Percentiles rank a stretch among this genome's conserved stretches.
phyloP scores from a whole-genome alignment of 2,113 vertebrate species.

The Climacteris rufus region DNA sequence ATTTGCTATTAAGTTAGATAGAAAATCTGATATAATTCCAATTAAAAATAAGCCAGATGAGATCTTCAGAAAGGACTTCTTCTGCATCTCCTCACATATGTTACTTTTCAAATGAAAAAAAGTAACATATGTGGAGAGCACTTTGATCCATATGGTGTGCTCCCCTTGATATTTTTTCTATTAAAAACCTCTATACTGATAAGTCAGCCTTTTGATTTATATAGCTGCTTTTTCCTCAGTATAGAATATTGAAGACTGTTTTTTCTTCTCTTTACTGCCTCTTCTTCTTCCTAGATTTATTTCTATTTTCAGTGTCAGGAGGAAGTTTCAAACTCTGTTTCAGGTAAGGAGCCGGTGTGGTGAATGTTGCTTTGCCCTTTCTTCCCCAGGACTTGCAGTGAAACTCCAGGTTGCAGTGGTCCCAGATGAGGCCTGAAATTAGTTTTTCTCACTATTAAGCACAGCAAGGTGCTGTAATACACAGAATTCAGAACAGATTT shows the following conservation, averaged over 20 bases:
- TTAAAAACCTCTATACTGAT: slow-evolving; percentile 18
- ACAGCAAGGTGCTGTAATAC: not conserved
- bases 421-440: not conserved
- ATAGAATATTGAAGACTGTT: not conserved
- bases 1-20: not conserved
- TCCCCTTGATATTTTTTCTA: slow-evolving; percentile 48
- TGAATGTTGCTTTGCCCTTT: not conserved
- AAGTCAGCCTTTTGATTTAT: slow-evolving; percentile 50
- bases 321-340: not conserved
- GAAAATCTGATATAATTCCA: slow-evolving; percentile 35
- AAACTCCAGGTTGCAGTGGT: not conserved
- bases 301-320: not conserved
- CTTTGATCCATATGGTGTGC: slow-evolving; percentile 50
- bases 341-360: not conserved
- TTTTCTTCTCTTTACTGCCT: slow-evolving; percentile 3
- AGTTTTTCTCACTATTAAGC: not conserved
- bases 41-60: slow-evolving; percentile 59
- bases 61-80: slow-evolving; percentile 32
- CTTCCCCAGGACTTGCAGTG: not conserved
- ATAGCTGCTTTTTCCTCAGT: not conserved
- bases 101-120: slow-evolving; percentile 42
- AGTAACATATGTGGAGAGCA: slow-evolving; percentile 34
- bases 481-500: not conserved
- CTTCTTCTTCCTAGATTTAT: not conserved
- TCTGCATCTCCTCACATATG: slow-evolving; percentile 39